Evolutionary conservation across 2,888 invertebrate genomes (phyloP).

Genomic region (Gordius sp.): DNA sequence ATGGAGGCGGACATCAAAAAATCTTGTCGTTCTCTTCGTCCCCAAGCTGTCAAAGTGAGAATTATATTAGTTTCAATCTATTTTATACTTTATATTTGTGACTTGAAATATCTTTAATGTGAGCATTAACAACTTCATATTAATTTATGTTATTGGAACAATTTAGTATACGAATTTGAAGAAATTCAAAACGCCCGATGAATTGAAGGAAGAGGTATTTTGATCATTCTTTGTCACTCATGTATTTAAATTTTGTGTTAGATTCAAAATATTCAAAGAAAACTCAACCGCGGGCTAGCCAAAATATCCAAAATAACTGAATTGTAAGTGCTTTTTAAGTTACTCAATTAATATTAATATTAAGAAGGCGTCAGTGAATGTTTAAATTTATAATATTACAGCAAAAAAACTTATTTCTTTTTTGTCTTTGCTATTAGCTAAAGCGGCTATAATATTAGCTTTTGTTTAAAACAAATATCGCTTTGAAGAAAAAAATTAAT

Average conservation of each 20-base stretch:
- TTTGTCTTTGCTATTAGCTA: too few relatives aligned
- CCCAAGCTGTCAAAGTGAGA: conserved; percentile 19
- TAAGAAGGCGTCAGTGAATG: too few relatives aligned
- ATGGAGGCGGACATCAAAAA: conserved; percentile 94
- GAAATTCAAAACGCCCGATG: not conserved
- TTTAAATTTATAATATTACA: too few relatives aligned
- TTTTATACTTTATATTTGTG: not conserved
- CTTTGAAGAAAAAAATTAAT: too few relatives aligned
- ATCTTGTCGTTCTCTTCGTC: conserved; percentile 39
- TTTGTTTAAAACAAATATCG: too few relatives aligned
- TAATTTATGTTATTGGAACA: not conserved
- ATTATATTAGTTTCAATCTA: conserved; percentile 10
- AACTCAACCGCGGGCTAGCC: conserved; percentile 10
- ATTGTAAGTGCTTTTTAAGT: too few relatives aligned
- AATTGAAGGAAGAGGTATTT: not conserved
- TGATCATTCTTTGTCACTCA: not conserved
- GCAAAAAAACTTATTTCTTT: not conserved
- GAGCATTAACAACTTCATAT: too few relatives aligned
- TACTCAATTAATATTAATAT: too few relatives aligned
- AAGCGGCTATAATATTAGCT: too few relatives aligned
- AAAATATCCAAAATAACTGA: conserved; percentile 76
- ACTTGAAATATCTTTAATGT: not conserved
- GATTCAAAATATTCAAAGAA: not conserved
- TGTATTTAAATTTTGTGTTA: too few relatives aligned
- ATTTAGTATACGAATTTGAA: not conserved